Conservation (phyloP, 2,888 invertebrate genomes). For the Calameuta idolon region DNA sequence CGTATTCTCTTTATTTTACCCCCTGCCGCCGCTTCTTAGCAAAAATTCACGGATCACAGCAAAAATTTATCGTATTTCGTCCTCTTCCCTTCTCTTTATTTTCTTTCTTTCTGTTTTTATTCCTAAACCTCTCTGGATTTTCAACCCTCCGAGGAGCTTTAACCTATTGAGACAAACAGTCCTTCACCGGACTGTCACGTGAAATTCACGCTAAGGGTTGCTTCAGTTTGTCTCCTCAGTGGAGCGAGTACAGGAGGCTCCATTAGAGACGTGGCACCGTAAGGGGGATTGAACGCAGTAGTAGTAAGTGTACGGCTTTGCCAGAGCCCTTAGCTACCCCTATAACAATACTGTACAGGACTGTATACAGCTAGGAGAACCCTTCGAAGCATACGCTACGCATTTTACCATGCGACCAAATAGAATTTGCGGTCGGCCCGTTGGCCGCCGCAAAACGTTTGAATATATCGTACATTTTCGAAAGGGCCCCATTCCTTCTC, state of each 20-base stretch:
- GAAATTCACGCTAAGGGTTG: conserved; percentile 26
- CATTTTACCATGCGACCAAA: conserved; percentile 55
- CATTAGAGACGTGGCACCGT: conserved; percentile 6
- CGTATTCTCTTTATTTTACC: neutral
- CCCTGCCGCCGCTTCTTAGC: neutral
- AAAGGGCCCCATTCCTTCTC: conserved; percentile 30
- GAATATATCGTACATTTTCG: conserved; percentile 24
- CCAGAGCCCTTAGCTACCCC: neutral
- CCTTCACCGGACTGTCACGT: conserved; percentile 22
- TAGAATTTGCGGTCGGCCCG: conserved; percentile 56
- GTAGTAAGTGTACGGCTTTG: conserved; percentile 2
- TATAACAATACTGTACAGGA: neutral
- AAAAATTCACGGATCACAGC: neutral
- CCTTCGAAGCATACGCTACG: conserved; percentile 46
- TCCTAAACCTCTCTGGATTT: conserved; percentile 2
- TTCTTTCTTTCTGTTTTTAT: conserved; percentile 20
- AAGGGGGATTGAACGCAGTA: conserved; percentile 10
- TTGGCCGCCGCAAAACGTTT: conserved; percentile 17
- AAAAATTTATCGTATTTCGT: neutral
- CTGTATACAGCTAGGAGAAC: neutral
- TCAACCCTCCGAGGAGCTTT: conserved; percentile 22
- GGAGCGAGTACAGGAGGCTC: neutral
- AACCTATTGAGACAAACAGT: conserved; percentile 1
- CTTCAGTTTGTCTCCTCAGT: conserved; percentile 17
- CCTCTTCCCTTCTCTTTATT: conserved; percentile 14